These are phyloP conservation scores for Cataglyphis livida DNA, from an alignment of 2,888 invertebrate genomes.

Conservation along the genomic window DNA sequence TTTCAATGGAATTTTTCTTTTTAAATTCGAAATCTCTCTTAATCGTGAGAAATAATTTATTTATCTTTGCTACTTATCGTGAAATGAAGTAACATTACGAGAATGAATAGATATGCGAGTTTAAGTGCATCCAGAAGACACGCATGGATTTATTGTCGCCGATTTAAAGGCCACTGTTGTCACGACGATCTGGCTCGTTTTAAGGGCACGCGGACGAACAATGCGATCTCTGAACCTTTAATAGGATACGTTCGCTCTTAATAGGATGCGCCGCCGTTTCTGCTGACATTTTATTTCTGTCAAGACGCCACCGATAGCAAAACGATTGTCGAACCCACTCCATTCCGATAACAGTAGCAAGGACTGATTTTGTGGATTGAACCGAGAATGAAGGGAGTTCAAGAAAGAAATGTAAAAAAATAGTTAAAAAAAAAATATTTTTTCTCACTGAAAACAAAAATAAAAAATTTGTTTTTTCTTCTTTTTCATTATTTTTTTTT, in stretches of 20 bases:
- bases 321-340: constrained; percentile 77
- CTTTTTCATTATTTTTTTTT: no score
- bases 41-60: background rate
- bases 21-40: background rate
- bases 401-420: background rate
- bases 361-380: constrained; percentile 58
- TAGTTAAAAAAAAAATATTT: no score
- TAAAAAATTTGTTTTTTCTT: no score
- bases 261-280: constrained; percentile 62
- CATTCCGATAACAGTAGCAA: constrained; percentile 78
- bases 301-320: constrained; percentile 46
- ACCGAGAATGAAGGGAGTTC: background rate
- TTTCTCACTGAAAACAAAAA: no score
- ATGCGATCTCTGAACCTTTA: constrained; percentile 82
- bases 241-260: constrained; percentile 81
- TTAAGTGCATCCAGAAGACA: constrained; percentile 62
- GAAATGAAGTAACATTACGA: constrained; percentile 9
- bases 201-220: constrained; percentile 76
- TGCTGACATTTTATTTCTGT: constrained; percentile 70
- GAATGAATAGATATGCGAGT: constrained; percentile 61
- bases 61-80: background rate
- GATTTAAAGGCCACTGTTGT: constrained; percentile 81
- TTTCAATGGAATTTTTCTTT: background rate
- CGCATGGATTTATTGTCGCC: constrained; percentile 69
- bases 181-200: constrained; percentile 78